These are phyloP conservation scores for Donacobius atricapilla DNA, from an alignment of 2,113 vertebrate genomes.

Conservation along the genomic window DNA sequence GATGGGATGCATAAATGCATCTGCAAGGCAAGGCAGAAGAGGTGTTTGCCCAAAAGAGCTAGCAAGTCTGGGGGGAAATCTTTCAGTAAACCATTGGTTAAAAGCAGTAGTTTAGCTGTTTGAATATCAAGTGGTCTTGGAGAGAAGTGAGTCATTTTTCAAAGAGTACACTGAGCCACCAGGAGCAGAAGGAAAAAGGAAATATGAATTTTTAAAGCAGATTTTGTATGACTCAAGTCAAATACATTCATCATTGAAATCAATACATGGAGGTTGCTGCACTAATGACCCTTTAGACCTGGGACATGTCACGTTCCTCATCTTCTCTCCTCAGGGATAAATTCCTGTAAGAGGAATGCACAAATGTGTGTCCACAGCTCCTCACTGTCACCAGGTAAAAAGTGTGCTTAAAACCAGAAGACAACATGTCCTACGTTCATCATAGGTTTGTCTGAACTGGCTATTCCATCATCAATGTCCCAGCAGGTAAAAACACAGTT, in stretches of 20 bases:
- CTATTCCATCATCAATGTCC: not conserved
- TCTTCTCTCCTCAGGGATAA: not conserved
- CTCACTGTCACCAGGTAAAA: not conserved
- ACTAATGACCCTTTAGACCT: not conserved
- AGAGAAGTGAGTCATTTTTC: not conserved
- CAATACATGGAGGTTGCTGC: not conserved
- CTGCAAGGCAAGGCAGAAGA: not conserved
- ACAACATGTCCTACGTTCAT: not conserved
- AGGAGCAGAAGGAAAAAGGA: not conserved
- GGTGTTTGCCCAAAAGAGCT: not conserved
- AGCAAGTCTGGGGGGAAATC: not conserved
- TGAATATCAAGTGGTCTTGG: not conserved
- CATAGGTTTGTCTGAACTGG: not conserved
- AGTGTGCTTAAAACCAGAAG: not conserved
- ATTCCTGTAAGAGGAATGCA: not conserved
- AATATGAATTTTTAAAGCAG: not conserved
- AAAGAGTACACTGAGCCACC: not conserved
- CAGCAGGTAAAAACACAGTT: not conserved
- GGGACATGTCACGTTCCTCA: accelerated
- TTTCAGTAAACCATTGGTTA: not conserved
- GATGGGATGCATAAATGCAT: not conserved
- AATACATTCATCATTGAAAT: not conserved
- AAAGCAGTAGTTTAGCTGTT: not conserved
- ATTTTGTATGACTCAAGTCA: not conserved
- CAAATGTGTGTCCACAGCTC: not conserved